Conservation (phyloP, 2,113 vertebrate genomes). For the Noctilio leporinus region DNA sequence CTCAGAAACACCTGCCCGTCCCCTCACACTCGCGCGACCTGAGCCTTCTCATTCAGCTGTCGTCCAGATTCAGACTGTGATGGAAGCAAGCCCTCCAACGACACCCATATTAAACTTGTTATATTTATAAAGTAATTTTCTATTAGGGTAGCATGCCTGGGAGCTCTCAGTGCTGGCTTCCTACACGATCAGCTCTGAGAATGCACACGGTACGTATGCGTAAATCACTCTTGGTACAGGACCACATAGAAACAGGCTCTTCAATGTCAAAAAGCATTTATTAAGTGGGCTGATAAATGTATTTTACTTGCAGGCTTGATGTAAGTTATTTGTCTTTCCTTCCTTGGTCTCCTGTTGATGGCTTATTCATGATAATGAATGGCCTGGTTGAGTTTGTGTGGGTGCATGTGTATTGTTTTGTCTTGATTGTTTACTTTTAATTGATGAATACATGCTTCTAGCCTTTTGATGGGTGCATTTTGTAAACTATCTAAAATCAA, state of each 20-base stretch:
- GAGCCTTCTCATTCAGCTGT: not conserved
- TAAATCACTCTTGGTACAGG: not conserved
- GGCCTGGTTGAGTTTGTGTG: not conserved
- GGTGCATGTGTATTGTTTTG: not conserved
- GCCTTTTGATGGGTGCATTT: conserved; percentile 25
- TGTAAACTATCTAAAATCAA: conserved; percentile 56
- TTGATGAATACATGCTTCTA: conserved; percentile 12
- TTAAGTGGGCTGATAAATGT: conserved; percentile 43
- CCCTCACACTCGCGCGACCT: rapidly evolving
- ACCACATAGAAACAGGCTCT: not conserved
- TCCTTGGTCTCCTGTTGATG: conserved; percentile 12
- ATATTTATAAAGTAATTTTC: not conserved
- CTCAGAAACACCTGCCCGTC: not conserved
- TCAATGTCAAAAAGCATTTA: conserved; percentile 37
- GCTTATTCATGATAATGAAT: not conserved
- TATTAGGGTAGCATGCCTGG: not conserved
- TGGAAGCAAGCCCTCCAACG: not conserved
- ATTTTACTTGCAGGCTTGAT: not conserved
- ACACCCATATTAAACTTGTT: not conserved
- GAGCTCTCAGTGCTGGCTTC: not conserved
- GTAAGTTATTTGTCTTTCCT: conserved; percentile 40
- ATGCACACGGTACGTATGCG: not conserved
- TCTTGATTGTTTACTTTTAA: conserved; percentile 54
- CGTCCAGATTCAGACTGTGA: not conserved
- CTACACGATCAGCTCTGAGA: not conserved